Conservation (phyloP, 2,888 invertebrate species). For the Torymus tubicola region DNA sequence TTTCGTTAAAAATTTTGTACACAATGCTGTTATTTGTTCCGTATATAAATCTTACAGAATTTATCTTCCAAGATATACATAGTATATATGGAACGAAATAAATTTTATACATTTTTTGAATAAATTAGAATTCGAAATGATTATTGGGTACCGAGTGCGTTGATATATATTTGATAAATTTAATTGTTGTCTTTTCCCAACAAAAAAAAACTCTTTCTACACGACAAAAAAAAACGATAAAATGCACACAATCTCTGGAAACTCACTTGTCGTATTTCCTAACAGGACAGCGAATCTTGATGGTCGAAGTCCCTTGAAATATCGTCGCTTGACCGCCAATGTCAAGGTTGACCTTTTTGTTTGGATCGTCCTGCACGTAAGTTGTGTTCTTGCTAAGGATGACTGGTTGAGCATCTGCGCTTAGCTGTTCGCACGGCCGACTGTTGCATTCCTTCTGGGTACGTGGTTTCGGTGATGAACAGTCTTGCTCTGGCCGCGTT, state of each 20-base stretch:
- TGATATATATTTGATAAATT: too few species aligned
- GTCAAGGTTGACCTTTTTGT: slow-evolving; percentile 87
- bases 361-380: slow-evolving; percentile 89
- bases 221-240: too few species aligned
- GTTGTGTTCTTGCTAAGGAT: slow-evolving; percentile 86
- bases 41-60: too few species aligned
- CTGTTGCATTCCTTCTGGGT: slow-evolving; percentile 91
- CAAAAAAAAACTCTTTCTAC: too few species aligned
- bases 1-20: too few species aligned
- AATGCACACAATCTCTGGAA: neutral
- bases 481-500: slow-evolving; percentile 86
- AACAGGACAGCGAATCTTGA: slow-evolving; percentile 96
- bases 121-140: too few species aligned
- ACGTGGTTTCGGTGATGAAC: slow-evolving; percentile 86
- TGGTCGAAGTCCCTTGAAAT: slow-evolving; percentile 89
- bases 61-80: too few species aligned
- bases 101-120: too few species aligned
- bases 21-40: too few species aligned
- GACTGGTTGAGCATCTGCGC: slow-evolving; percentile 84
- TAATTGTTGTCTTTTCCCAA: too few species aligned
- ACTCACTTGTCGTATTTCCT: slow-evolving; percentile 82
- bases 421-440: slow-evolving; percentile 84
- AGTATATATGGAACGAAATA: too few species aligned
- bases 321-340: slow-evolving; percentile 94
- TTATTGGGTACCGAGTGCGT: too few species aligned